A percentile compares a stretch with the other conserved stretches of the same genome.
Evolutionary conservation across 2,797 vertebrate genomes (phyloP).

Genomic region (Philypnodon macrostomus): DNA sequence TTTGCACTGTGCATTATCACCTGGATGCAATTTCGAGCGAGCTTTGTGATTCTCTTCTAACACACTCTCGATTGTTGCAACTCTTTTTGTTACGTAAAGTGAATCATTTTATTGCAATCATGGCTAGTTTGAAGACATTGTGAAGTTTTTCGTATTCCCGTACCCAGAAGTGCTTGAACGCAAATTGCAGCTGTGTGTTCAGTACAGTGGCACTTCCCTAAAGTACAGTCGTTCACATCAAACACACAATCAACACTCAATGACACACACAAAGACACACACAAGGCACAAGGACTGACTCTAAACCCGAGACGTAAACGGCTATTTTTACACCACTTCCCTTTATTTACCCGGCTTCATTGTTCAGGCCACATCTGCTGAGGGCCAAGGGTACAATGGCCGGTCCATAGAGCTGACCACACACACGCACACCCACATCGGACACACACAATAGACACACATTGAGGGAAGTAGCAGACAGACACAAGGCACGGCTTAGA

Average conservation of each 20-base stretch:
- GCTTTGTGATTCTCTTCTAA: slow-evolving; percentile 21
- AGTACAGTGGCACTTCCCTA: slow-evolving; percentile 52
- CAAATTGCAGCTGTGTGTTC: slow-evolving; percentile 41
- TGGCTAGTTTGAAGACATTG: background rate
- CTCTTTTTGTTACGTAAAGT: no score
- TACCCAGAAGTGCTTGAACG: slow-evolving; percentile 17
- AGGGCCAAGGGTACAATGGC: slow-evolving; percentile 79
- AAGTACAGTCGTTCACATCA: slow-evolving; percentile 56
- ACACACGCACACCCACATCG: slow-evolving; percentile 56
- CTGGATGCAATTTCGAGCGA: slow-evolving; percentile 47
- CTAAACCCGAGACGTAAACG: slow-evolving; percentile 51
- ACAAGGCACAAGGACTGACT: slow-evolving; percentile 44
- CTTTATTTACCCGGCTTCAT: slow-evolving; percentile 81
- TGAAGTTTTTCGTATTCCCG: background rate
- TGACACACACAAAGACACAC: slow-evolving; percentile 25
- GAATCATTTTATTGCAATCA: background rate
- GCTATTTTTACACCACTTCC: slow-evolving; percentile 83
- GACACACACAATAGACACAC: no score
- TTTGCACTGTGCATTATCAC: slow-evolving; percentile 40
- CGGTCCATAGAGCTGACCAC: slow-evolving; percentile 62
- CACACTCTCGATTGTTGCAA: no score
- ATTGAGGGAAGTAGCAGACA: slow-evolving; percentile 17
- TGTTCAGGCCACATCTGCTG: slow-evolving; percentile 81
- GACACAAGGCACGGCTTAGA: slow-evolving; percentile 49
- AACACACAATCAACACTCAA: slow-evolving; percentile 50